phyloP scores from a whole-genome alignment of 1,140 invertebrate species.

The Megalonaias nervosa region DNA sequence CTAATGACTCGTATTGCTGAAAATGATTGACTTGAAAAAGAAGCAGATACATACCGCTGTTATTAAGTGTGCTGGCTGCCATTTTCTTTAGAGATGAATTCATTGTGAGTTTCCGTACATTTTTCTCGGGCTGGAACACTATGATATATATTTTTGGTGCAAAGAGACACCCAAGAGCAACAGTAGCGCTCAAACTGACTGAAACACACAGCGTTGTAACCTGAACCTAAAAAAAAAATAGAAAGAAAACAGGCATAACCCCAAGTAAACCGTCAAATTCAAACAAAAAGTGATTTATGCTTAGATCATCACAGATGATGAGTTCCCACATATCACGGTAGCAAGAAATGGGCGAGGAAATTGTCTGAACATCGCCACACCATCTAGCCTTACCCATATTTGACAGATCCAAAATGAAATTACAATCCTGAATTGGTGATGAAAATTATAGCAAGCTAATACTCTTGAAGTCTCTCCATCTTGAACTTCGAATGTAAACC shows the following conservation, averaged over 20 bases:
- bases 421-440: too few species aligned
- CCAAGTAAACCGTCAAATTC: too few species aligned
- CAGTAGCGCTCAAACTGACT: slow-evolving; percentile 84
- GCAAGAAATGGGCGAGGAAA: too few species aligned
- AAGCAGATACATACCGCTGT: slow-evolving; percentile 19
- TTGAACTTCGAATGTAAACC: too few species aligned
- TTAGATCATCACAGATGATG: too few species aligned
- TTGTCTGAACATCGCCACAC: too few species aligned
- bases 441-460: too few species aligned
- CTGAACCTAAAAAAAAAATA: slow-evolving; percentile 77
- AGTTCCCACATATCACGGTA: too few species aligned
- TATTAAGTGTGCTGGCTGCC: slow-evolving; percentile 30
- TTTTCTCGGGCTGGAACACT: slow-evolving; percentile 84
- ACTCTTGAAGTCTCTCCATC: too few species aligned
- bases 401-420: too few species aligned
- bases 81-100: slow-evolving; percentile 41
- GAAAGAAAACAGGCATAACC: neutral
- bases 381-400: too few species aligned
- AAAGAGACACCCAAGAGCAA: slow-evolving; percentile 84
- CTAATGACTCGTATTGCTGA: neutral
- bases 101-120: slow-evolving; percentile 75
- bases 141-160: slow-evolving; percentile 85
- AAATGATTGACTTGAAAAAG: neutral
- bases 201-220: slow-evolving; percentile 86
- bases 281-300: too few species aligned